Evolutionary conservation across 2,113 vertebrate species (phyloP), one percentile per base, ranked within the genome.

Genomic region (Rallus limicola): DNA sequence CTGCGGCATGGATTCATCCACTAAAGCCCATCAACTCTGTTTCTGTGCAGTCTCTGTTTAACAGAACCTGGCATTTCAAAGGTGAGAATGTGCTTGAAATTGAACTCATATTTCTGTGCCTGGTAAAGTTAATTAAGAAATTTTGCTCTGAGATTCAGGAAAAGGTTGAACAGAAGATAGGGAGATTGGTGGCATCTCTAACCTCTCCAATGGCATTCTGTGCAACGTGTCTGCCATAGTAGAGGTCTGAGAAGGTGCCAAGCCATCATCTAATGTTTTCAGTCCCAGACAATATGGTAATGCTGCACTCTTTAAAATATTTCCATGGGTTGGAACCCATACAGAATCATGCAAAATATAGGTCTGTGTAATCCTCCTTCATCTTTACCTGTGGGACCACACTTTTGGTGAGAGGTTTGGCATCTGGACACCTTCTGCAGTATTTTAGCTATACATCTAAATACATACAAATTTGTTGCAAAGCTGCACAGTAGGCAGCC

Each of bases 351-450:
- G 8, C 36, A 55, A 16, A 58, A 53, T 21, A 6, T 13, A 71
- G 36, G 6, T 33, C 16, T 0, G 0, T 34, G 46, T 24, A 58
- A 44, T 23, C 38, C 44, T 64, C 10, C 65, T 76, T 3, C 52
- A 20, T 12, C 59, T 79, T 34, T 38, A 16, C 60, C 26, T 14
- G 13, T 65, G 62, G 21, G 44, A 29, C 11, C 13, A 7, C 1
- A 0, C 14, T 82, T 42, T 8, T 36, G 3, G 13, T 11, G 25
- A 50, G 11, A 85, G 16, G 11, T 20, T 65, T 36, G 25, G 33
- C 0, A 1, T 53, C 67, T 56, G 19, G 19, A n/a, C 19, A 13
- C 33, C 40, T 58, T 67, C 74, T 38, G 25, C 36, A 31, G 33
- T 42, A 28, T 5, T 26, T 74, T 38, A 64, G 15, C 28, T 60